Conservation (phyloP, 2,888 invertebrate species). For the Neoitamus cyanurus region DNA sequence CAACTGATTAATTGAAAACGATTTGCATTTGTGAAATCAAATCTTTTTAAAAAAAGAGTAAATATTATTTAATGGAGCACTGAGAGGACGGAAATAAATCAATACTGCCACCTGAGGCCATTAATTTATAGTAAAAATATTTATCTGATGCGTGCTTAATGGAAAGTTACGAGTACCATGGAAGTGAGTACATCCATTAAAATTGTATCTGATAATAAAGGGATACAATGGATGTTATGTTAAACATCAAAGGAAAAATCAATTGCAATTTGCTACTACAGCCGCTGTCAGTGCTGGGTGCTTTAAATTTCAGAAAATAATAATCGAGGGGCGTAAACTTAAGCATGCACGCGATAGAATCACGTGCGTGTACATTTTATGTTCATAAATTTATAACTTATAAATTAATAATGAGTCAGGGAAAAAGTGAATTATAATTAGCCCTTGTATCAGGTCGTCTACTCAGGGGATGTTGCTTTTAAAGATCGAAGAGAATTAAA, state of each 20-base stretch:
- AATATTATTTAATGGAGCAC: background rate
- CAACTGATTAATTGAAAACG: no score
- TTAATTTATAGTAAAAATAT: slow-evolving; percentile 5
- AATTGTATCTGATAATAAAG: background rate
- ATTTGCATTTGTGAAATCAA: background rate
- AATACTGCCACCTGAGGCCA: background rate
- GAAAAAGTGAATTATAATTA: no score
- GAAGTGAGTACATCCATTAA: background rate
- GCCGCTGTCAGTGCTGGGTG: background rate
- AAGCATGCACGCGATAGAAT: no score
- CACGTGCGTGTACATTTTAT: no score
- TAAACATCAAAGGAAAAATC: slow-evolving; percentile 1
- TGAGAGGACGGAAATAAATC: background rate
- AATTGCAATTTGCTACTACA: background rate
- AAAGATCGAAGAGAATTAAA: no score
- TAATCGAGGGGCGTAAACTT: background rate
- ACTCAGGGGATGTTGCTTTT: no score
- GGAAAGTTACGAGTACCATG: background rate
- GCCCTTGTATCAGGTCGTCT: no score
- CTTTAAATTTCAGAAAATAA: background rate
- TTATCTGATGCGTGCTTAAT: slow-evolving; percentile 1
- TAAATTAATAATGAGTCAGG: no score
- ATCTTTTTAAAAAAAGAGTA: background rate
- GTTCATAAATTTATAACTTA: no score
- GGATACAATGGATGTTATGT: background rate